Conservation (phyloP, 2,113 vertebrate genomes). For the Ceratotherium simum region DNA sequence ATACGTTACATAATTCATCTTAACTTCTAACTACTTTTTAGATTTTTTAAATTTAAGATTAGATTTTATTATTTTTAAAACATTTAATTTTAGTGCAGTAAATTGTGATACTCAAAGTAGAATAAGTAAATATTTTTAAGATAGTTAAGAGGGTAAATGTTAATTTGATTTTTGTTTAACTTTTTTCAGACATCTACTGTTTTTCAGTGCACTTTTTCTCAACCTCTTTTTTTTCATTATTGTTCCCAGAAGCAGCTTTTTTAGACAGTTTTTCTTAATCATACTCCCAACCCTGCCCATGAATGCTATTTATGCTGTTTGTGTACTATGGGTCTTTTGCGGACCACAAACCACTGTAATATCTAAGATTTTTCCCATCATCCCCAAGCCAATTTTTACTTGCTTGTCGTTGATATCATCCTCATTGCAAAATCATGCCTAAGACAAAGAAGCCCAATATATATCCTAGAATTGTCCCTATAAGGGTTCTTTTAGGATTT, state of each 20-base stretch:
- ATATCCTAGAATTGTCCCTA: not conserved
- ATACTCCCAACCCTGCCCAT: not conserved
- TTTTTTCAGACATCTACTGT: not conserved
- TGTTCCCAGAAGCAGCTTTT: not conserved
- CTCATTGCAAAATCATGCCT: not conserved
- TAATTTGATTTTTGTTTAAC: not conserved
- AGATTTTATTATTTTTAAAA: not conserved
- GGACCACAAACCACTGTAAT: not conserved
- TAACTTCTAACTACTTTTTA: not conserved
- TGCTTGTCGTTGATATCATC: not conserved
- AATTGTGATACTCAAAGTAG: not conserved
- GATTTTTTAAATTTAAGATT: not conserved
- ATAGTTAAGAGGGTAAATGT: not conserved
- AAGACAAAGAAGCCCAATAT: not conserved
- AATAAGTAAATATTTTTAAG: not conserved
- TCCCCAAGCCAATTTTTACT: not conserved
- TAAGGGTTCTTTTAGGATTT: not conserved
- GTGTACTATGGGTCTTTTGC: too few species aligned
- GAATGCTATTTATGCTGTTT: not conserved
- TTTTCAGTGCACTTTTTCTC: not conserved
- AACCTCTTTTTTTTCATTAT: not conserved
- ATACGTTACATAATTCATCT: not conserved
- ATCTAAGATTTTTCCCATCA: not conserved
- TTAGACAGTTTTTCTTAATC: not conserved
- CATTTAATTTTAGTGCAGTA: not conserved